phyloP scores from a whole-genome alignment of 2,797 vertebrate genomes.

The Melanotaenia pygmaea region DNA sequence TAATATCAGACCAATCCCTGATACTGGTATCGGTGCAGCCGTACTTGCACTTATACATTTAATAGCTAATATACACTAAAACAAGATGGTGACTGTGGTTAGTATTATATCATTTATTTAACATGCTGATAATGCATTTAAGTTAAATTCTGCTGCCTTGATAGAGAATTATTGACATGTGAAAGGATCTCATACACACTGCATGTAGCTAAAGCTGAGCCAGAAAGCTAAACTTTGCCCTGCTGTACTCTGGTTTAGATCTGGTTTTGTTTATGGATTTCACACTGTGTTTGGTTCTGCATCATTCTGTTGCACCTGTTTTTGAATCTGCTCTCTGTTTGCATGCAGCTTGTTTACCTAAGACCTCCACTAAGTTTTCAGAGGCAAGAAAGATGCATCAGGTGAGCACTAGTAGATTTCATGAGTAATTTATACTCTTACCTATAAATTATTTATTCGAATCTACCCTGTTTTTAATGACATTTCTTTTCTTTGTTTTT shows the following conservation, averaged over 20 bases:
- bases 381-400: slow-evolving; percentile 63
- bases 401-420: slow-evolving; percentile 45
- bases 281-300: neutral
- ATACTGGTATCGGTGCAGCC: no score
- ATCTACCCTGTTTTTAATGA: neutral
- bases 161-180: neutral
- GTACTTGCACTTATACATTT: neutral
- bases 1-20: no score
- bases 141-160: neutral
- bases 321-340: slow-evolving; percentile 30
- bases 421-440: neutral
- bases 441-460: neutral
- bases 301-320: neutral
- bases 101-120: neutral
- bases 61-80: neutral
- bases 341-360: slow-evolving; percentile 83
- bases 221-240: neutral
- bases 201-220: neutral
- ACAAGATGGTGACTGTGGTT: neutral
- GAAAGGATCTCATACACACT: neutral
- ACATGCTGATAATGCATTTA: neutral
- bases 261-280: slow-evolving; percentile 2
- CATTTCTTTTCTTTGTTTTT: neutral
- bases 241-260: neutral
- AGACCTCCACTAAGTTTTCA: slow-evolving; percentile 52